phyloP scores from a whole-genome alignment of 1,140 invertebrate species.

The Pygmarrhopalites habei region DNA sequence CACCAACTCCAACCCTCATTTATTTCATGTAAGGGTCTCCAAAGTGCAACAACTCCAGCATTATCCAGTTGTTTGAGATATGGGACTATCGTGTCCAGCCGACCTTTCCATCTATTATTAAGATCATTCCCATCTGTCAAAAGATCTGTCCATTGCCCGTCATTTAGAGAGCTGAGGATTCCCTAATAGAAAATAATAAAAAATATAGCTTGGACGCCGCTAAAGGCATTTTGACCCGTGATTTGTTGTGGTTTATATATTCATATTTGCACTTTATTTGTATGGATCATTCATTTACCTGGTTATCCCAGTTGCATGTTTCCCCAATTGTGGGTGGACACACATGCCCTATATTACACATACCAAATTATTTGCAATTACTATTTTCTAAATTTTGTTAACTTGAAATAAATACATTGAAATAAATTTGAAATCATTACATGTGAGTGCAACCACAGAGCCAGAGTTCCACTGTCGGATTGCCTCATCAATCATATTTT shows the following conservation, averaged over 20 bases:
- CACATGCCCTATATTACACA: conserved; percentile 24
- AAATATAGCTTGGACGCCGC: too few relatives aligned
- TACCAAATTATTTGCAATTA: too few relatives aligned
- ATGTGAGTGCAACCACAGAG: too few relatives aligned
- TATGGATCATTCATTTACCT: too few relatives aligned
- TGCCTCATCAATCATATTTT: conserved; percentile 23
- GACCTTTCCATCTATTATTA: conserved; percentile 18
- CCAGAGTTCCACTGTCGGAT: conserved; percentile 26
- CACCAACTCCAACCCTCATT: conserved; percentile 23
- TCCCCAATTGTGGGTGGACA: conserved; percentile 23
- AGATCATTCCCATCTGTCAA: conserved; percentile 9
- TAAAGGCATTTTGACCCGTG: too few relatives aligned
- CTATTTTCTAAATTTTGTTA: too few relatives aligned
- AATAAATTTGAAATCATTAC: too few relatives aligned
- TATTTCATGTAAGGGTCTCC: conserved; percentile 26
- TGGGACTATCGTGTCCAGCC: conserved; percentile 23
- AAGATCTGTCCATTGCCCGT: conserved; percentile 24
- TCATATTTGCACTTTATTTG: too few relatives aligned
- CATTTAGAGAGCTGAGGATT: conserved; percentile 1
- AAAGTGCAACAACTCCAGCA: conserved; percentile 21
- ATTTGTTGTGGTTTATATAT: too few relatives aligned
- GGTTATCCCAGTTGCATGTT: conserved; percentile 25
- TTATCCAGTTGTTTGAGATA: conserved; percentile 18
- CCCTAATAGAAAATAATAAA: too few relatives aligned
- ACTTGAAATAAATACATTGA: too few relatives aligned